Percentiles rank a stretch among this genome's conserved stretches.
These are phyloP conservation scores for Macrocentrus cingulum DNA, from an alignment of 1,140 invertebrate species.

Conservation along the genomic window DNA sequence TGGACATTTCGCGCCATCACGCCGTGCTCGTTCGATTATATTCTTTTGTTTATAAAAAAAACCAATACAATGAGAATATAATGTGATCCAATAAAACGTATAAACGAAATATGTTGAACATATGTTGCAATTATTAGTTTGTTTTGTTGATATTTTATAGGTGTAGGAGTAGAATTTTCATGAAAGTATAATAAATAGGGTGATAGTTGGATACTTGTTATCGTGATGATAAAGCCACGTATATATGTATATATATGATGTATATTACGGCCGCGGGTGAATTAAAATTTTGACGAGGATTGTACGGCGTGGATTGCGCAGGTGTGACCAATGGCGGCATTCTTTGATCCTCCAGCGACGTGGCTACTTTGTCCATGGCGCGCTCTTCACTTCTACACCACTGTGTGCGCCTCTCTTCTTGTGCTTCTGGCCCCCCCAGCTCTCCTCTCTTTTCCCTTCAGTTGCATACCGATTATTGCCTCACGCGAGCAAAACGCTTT, in stretches of 20 bases:
- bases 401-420: constrained; percentile 4
- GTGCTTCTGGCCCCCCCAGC: background rate
- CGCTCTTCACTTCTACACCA: constrained; percentile 18
- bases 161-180: no score
- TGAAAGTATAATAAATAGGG: no score
- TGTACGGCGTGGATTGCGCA: constrained; percentile 51
- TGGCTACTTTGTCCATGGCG: constrained; percentile 48
- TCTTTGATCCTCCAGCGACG: constrained; percentile 50
- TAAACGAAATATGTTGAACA: constrained; percentile 12
- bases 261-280: no score
- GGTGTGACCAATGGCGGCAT: constrained; percentile 54
- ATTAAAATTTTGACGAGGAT: constrained; percentile 37
- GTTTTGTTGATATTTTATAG: no score
- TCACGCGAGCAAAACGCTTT: constrained; percentile 26
- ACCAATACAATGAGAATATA: constrained; percentile 7
- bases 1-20: constrained; percentile 33
- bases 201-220: constrained; percentile 7
- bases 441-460: constrained; percentile 31
- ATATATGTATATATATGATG: no score
- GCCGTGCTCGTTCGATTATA: constrained; percentile 7
- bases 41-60: constrained; percentile 3
- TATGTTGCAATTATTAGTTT: no score
- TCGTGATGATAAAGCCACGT: no score
- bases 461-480: constrained; percentile 43
- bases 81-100: background rate